Conservation (phyloP, 2,888 invertebrate genomes). For the Diaphora mendica region DNA sequence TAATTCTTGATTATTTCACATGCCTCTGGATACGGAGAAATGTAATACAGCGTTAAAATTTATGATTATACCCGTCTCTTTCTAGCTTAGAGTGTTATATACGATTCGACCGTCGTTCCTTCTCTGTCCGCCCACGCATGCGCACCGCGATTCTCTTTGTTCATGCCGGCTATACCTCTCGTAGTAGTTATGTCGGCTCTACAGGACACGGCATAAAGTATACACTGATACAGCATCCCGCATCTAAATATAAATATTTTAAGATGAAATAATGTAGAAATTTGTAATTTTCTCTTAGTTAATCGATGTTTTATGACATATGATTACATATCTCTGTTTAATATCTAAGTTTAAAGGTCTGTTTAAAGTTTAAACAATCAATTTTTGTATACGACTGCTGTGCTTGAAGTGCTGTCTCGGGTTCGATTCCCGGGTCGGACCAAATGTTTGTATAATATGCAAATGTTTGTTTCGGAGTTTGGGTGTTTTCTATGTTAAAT, state of each 20-base stretch:
- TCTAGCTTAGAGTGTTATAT: background rate
- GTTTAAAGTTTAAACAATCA: too few species aligned
- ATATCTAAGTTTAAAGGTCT: too few species aligned
- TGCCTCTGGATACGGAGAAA: background rate
- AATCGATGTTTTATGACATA: background rate
- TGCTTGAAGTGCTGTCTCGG: too few species aligned
- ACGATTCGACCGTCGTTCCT: slow-evolving; percentile 22
- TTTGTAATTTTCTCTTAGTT: background rate
- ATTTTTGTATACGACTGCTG: too few species aligned
- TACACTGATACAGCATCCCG: background rate
- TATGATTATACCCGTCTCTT: slow-evolving; percentile 1
- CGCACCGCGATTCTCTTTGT: slow-evolving; percentile 47
- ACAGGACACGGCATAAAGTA: background rate
- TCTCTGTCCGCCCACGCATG: slow-evolving; percentile 53
- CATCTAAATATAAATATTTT: background rate
- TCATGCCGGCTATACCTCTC: background rate
- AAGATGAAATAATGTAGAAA: background rate
- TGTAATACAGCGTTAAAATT: slow-evolving; percentile 6
- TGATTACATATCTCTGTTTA: slow-evolving; percentile 11
- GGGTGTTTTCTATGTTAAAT: too few species aligned
- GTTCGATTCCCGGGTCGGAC: too few species aligned
- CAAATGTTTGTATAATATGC: too few species aligned
- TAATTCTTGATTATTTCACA: slow-evolving; percentile 10
- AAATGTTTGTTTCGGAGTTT: too few species aligned
- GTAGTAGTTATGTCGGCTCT: background rate